Evolutionary conservation across 2,888 invertebrate species (phyloP), one percentile per base, ranked within the genome.

Genomic region (Encarsia formosa): DNA sequence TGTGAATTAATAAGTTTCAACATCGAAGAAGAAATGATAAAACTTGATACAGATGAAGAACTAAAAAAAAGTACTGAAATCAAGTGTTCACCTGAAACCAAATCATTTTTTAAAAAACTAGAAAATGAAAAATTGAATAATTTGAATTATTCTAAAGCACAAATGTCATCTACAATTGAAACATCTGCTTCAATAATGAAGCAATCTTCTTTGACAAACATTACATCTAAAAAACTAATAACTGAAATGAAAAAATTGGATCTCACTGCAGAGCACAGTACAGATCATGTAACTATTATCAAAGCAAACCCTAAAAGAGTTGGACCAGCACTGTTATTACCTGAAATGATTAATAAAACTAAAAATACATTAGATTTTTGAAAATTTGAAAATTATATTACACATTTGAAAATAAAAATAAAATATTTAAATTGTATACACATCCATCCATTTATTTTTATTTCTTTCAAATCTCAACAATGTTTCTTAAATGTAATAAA

Each of bases 321-420:
- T 34, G 29, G 39, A 31, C 51, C 54, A 8, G 48, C 48, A 9
- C n/a, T 57, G 29, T 19, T 54, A 13, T 42, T 51, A 44, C 57
- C 57, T 39, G 46, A 57, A 39, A 57, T 57, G 57, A 57, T 57
- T 45, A 9, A 53, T 9, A 57, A 57, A 39, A 37, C 51, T 48
- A 44, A 15, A 41, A 57, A 57, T 49, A 57, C 51, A 16, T 54
- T 57, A 44, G 57, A 57, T 31, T 57, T 57, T 54, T 54, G 41
- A 51, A 1, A 41, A 29, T 37, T 43, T 42, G 16, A 15, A 4
- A 40, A 4, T 23, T 16, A 47, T 38, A 39, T n/a, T 40, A 5
- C 9, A 38, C 20, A 11, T 20, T 16, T 41, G 20, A 39, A 40
- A 43, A 54, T 42, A 51, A 35, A 48, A 11, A 15, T 46, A 15